Evolutionary conservation across 2,888 invertebrate genomes (phyloP), one percentile per base, ranked within the genome.

Genomic region (Phengaris alcon): DNA sequence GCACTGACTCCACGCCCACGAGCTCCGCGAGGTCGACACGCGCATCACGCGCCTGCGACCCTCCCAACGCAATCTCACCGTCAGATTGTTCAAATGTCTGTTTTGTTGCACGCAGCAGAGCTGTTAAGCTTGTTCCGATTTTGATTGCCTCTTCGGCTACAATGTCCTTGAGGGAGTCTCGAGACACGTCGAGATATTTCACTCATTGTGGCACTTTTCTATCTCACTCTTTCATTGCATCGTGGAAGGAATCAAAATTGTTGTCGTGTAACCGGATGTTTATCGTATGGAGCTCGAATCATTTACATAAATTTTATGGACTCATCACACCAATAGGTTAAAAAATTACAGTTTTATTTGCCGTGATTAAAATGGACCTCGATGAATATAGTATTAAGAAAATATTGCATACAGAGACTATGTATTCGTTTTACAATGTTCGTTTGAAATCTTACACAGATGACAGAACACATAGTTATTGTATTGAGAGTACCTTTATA

Each of bases 1-100:
- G 44, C 75, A 74, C 79, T 77, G 76, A 79, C 79, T 75, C 77
- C 73, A 70, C 57, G 72, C 59, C 35, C 13, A 75, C 72, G 55
- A 68, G 72, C 76, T 70, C 35, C 75, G 75, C 46, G 55, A 69
- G 75, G 75, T 68, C 7, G 68, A 69, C 55, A 69, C 55, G 54
- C 69, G 75, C 69, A 69, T 75, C 54, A 54, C 69, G n/a, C 55
- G 75, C 68, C 52, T 74, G 69, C 22, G 64, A n/a, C 69, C 75
- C 46, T 22, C 69, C 55, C 46, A 48, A 12, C 72, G 72, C 72
- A 51, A 52, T 52, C 72, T 51, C 13, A 72, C 52, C 54, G 15
- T 52, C 72, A 35, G 72, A 35, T 52, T 72, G 72, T 52, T 72
- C 35, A 72, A 52, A 52, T 72, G 72, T 52, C 72, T 72, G 35